A percentile compares a stretch with the other conserved stretches of the same genome.
Evolutionary conservation across 2,113 vertebrate species (phyloP).

Genomic region (Aleadryas rufinucha): DNA sequence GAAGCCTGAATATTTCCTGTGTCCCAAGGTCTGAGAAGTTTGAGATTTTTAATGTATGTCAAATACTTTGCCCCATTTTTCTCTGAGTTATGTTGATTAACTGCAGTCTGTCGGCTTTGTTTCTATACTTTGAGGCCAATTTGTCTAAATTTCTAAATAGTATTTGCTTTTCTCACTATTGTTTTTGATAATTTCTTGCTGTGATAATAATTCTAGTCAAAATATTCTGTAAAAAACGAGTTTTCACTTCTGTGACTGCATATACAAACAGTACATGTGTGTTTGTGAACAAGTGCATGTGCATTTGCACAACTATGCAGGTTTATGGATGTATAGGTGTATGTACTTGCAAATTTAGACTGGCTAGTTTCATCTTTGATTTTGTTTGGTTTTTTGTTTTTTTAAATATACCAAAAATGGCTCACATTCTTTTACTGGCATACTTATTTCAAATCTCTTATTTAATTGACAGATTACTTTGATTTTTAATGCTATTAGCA

Average conservation of each 20-base stretch:
- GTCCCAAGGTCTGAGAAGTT: background rate
- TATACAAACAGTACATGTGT: rapidly evolving
- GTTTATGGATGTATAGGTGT: background rate
- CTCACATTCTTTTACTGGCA: background rate
- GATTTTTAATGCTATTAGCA: background rate
- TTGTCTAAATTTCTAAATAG: background rate
- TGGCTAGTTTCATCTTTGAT: background rate
- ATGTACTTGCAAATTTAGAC: background rate
- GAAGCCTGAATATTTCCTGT: background rate
- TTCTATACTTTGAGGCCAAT: background rate
- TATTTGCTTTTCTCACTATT: background rate
- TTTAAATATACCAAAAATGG: background rate
- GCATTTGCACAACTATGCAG: background rate
- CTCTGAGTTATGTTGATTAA: background rate
- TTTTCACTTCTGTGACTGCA: background rate
- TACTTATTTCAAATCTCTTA: background rate
- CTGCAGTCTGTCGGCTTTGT: background rate
- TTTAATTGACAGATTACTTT: background rate
- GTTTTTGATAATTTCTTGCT: background rate
- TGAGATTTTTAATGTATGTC: background rate
- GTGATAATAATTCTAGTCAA: background rate
- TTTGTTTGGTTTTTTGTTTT: background rate
- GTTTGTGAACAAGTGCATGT: rapidly evolving
- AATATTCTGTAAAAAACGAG: rapidly evolving
- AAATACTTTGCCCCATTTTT: background rate